Base-by-base conservation (phyloP, 2,888 invertebrate species). In the Hypercompe scribonia region DNA sequence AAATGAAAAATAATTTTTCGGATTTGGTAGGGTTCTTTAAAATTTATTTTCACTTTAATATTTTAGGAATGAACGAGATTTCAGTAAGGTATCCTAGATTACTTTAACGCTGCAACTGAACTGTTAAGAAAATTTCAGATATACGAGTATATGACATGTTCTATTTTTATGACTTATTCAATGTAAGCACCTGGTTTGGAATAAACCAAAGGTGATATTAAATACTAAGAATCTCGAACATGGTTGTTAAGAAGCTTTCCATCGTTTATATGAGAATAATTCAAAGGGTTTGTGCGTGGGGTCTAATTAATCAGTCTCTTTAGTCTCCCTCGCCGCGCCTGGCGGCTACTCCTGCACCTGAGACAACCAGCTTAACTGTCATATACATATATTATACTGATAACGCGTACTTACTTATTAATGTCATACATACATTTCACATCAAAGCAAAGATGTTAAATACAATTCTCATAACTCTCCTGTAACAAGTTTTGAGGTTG, bases 291-390 rank as follows among this genome's bases (percentile, higher is more conserved):
- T 88, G 87, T 81, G 84, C 84, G 89, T 82, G 82, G 86, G 85
- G 89, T 86, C 90, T 91, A 90, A 92, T 92, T 93, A 92, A 93
- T 93, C 90, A 92, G 90, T 87, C 88, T 88, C 74, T 39, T 50
- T 28, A 69, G 61, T 50, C 65, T 74, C 89, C 85, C 88, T 80
- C 81, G 86, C 87, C 87, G 83, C 84, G 79, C 84, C 83, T 80
- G 58, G 72, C 33, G 65, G 69, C 64, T 50, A 39, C n/a, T 42
- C 68, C n/a, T 78, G 88, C 92, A 92, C 92, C 92, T 92, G 92
- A 86, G 91, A 86, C 88, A 78, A 77, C 84, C 82, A 79, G 71
- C 77, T 79, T 81, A 87, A 46, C 61, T 61, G 11, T n/a, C 61
- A 39, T 13, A 24, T 33, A 31, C 46, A 54, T 33, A 31, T 64